Evolutionary conservation across 2,797 vertebrate genomes (phyloP).

Genomic region (Artibeus lituratus): DNA sequence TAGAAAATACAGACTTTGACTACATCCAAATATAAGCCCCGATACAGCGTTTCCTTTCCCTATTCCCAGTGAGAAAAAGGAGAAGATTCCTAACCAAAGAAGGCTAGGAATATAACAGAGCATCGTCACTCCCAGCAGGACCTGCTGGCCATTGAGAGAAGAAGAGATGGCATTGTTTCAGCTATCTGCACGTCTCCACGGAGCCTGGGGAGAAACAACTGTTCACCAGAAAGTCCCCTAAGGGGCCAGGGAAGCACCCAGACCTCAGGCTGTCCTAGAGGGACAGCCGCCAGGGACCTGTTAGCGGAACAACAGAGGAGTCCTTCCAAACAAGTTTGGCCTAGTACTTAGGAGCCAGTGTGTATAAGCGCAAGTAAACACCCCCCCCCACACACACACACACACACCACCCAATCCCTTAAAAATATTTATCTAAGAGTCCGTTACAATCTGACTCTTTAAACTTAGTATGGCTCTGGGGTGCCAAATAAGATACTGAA

Average conservation of each 20-base stretch:
- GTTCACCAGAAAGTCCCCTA: neutral
- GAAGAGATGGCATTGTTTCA: neutral
- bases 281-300: neutral
- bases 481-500: neutral
- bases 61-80: neutral
- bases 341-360: neutral
- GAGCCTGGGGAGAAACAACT: neutral
- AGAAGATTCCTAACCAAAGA: neutral
- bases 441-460: neutral
- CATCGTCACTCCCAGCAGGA: neutral
- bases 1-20: neutral
- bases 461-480: neutral
- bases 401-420: neutral
- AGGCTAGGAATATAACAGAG: neutral
- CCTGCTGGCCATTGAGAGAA: neutral
- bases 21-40: neutral
- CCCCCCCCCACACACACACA: neutral
- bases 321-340: neutral
- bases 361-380: neutral
- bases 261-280: neutral
- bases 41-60: neutral
- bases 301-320: neutral
- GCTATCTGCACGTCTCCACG: neutral
- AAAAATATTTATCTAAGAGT: neutral
- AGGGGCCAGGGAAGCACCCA: neutral